Base-by-base conservation (phyloP, 2,888 invertebrate genomes). In the Tubulanus polymorphus region DNA sequence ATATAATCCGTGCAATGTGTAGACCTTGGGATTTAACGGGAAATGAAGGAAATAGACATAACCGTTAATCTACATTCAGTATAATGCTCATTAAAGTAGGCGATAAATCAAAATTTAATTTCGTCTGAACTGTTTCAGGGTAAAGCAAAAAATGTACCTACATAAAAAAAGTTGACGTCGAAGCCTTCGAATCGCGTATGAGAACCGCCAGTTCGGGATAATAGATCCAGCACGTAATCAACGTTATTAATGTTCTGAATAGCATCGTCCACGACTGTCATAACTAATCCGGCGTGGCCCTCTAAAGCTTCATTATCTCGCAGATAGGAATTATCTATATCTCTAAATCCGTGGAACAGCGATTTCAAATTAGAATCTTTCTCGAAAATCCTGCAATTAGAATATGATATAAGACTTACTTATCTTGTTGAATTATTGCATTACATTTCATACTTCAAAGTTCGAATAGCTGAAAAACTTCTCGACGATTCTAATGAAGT, bases 121-220 rank as follows among this genome's bases (percentile, higher is more conserved):
- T n/a, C n/a, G n/a, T n/a, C n/a, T n/a, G n/a, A n/a, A n/a, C n/a
- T 26, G 53, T 35, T 48, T n/a, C 25, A 3, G 25, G n/a, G 51
- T 1, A n/a, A n/a, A n/a, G n/a, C 32, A 37, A 37, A 12, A 30
- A 18, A 1, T 20, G 3, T 29, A 66, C 71, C 67, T 57, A 92
- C 93, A 91, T 90, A 90, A 83, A 93, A 93, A 80, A 89, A 89
- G 67, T 90, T 89, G 51, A 87, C 86, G 79, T 89, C 87, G 81
- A 92, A 93, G 8, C 89, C 90, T 1, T 88, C 88, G 81, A 93
- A 90, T 79, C 87, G 85, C 61, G 86, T 83, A 80, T 93, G 93
- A 54, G 88, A 87, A 51, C 88, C 88, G 2, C 91, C 93, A 50
- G 91, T 87, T 79, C 89, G 88, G 72, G 89, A 87, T 55, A 93